Evolutionary conservation across 2,113 vertebrate genomes (phyloP).

Genomic region (Ophiodon elongatus): DNA sequence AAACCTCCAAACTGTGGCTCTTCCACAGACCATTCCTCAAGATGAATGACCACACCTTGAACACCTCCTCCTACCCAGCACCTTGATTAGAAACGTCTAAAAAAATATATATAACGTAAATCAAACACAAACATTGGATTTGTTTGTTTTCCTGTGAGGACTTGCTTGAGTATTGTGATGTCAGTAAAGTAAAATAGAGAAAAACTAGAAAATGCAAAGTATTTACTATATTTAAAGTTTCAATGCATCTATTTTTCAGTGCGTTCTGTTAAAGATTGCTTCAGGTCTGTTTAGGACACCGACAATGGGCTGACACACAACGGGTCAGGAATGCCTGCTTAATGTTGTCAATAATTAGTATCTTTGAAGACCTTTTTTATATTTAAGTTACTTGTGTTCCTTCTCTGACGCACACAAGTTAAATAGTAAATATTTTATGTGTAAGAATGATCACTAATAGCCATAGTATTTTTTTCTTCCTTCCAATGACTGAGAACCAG

Average conservation of each 20-base stretch:
- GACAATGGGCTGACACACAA: slow-evolving; percentile 26
- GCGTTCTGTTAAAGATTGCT: slow-evolving; percentile 39
- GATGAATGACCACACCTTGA: slow-evolving; percentile 43
- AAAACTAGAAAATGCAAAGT: slow-evolving; percentile 32
- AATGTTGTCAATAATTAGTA: slow-evolving; percentile 51
- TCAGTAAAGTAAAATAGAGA: slow-evolving; percentile 59
- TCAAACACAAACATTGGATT: slow-evolving; percentile 47
- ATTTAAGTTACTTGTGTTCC: slow-evolving; percentile 59
- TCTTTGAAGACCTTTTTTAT: slow-evolving; percentile 55
- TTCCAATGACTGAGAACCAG: neutral
- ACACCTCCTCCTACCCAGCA: slow-evolving; percentile 48
- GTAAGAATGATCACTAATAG: slow-evolving; percentile 50
- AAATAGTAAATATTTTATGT: slow-evolving; percentile 41
- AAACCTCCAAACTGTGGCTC: slow-evolving; percentile 10
- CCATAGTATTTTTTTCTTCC: slow-evolving; percentile 11
- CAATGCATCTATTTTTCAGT: slow-evolving; percentile 74
- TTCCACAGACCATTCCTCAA: slow-evolving; percentile 10
- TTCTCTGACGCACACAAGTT: slow-evolving; percentile 7
- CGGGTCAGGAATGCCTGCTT: slow-evolving; percentile 44
- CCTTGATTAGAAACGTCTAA: slow-evolving; percentile 53
- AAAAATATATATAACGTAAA: slow-evolving; percentile 4
- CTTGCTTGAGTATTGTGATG: slow-evolving; percentile 62
- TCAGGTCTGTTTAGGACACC: slow-evolving; percentile 20
- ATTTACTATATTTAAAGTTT: slow-evolving; percentile 75
- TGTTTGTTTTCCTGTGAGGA: slow-evolving; percentile 68